These are phyloP conservation scores for Regulus satrapa DNA, from an alignment of 2,113 vertebrate species.

Conservation along the genomic window DNA sequence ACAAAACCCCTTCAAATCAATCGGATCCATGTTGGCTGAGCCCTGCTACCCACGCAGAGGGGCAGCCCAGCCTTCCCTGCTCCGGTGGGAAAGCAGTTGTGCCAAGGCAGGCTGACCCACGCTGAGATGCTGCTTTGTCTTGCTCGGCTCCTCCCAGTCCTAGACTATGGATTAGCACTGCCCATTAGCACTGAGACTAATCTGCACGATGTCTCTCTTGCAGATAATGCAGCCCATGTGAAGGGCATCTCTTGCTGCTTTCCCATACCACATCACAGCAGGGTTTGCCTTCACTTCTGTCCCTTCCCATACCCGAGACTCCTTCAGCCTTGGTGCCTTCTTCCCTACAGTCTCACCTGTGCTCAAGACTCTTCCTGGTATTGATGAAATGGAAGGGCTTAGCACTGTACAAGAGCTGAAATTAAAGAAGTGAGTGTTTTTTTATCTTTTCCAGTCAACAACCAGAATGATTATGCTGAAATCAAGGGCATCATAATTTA, in stretches of 20 bases:
- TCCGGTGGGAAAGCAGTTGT: background rate
- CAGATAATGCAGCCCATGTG: background rate
- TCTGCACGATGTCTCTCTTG: background rate
- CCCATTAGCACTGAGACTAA: background rate
- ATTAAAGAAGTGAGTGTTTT: background rate
- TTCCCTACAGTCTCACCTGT: background rate
- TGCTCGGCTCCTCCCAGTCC: background rate
- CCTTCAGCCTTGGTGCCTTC: background rate
- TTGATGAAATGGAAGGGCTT: background rate
- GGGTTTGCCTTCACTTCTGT: background rate
- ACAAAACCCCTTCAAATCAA: constrained; percentile 44
- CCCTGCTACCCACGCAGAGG: background rate
- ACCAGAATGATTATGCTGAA: background rate
- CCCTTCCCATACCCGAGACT: fast-evolving
- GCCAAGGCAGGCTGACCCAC: background rate
- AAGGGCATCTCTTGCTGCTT: background rate
- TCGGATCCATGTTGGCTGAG: constrained; percentile 21
- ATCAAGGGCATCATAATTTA: background rate
- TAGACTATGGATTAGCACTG: background rate
- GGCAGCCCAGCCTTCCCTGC: background rate
- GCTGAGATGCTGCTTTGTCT: background rate
- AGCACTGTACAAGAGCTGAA: background rate
- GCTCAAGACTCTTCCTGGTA: fast-evolving
- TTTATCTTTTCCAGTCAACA: background rate
- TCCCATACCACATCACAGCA: fast-evolving